Evolutionary conservation across 2,888 invertebrate species (phyloP), one percentile per base, ranked within the genome.

Genomic region (Anticlea derivata): DNA sequence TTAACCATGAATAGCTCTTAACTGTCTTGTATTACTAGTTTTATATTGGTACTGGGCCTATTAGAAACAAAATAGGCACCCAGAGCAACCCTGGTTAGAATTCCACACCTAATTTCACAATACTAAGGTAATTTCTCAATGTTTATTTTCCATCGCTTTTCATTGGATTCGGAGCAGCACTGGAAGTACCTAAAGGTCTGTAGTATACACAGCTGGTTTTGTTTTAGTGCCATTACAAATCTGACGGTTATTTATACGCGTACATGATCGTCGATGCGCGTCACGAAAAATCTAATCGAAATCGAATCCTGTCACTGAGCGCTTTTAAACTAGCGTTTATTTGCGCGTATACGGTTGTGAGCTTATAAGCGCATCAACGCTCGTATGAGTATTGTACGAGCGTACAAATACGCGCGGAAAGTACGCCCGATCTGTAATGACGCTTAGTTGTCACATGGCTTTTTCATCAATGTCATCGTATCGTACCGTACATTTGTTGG

Each of bases 111-210:
- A 29, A 22, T 39, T 26, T 38, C 48, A 52, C 51, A 38, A 41
- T 50, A 45, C 20, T 29, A 43, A 55, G 40, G 34, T 62, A 17
- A 17, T 17, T 17, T 17, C 49, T 67, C 50, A 61, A 60, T 72
- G 64, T 68, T 73, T 67, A 61, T 73, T 78, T 80, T 73, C 65
- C 79, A 80, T 80, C 76, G 85, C 86, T 83, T 83, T 59, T 78
- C 86, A 72, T 74, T 78, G 65, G 83, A 83, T 80, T 70, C 51
- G 83, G 82, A 79, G 83, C 92, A 95, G 95, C 95, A 95, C 87
- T 95, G 95, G 95, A 95, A 94, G 86, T 94, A 95, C 87, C 92
- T 94, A 77, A 95, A 95, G 95, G 95, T 95, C 92, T 90, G 94
- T 93, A 86, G 74, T 61, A 80, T 80, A 80, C 78, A 82, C 78